These are phyloP conservation scores for Nomada ruficornis DNA, from an alignment of 2,888 invertebrate species.

Conservation along the genomic window DNA sequence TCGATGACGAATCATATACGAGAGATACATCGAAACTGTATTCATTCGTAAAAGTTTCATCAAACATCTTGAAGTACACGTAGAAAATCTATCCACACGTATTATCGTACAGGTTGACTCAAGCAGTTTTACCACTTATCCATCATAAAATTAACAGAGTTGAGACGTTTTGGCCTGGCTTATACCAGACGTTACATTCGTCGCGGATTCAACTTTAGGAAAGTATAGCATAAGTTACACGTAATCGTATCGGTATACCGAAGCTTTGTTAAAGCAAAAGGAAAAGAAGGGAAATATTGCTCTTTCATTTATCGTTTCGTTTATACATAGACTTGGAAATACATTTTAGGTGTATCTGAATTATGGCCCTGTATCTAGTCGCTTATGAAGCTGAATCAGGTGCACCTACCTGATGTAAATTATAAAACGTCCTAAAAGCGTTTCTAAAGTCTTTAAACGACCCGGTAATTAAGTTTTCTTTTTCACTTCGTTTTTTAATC, in stretches of 20 bases:
- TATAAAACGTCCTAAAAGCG: background rate
- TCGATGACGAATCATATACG: conserved; percentile 25
- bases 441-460: conserved; percentile 10
- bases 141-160: conserved; percentile 31
- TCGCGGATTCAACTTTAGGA: background rate
- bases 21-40: conserved; percentile 46
- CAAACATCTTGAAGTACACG: conserved; percentile 9
- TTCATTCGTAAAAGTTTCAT: conserved; percentile 32
- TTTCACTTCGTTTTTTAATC: conserved; percentile 2
- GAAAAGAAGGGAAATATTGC: background rate
- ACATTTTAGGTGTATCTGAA: conserved; percentile 27
- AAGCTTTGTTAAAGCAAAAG: background rate
- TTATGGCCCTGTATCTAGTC: conserved; percentile 56
- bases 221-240: conserved; percentile 14
- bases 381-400: conserved; percentile 40
- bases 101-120: conserved; percentile 29
- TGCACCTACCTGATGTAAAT: conserved; percentile 24
- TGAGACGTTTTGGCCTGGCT: conserved; percentile 1
- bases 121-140: conserved; percentile 20
- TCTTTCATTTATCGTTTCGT: conserved; percentile 6
- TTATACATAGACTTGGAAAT: conserved; percentile 19
- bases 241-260: conserved; percentile 18
- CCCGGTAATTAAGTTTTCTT: background rate
- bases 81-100: conserved; percentile 27
- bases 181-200: conserved; percentile 21